Percentiles rank a stretch among this genome's conserved stretches.
phyloP scores from a whole-genome alignment of 2,113 vertebrate species.

The Gallinago media region DNA sequence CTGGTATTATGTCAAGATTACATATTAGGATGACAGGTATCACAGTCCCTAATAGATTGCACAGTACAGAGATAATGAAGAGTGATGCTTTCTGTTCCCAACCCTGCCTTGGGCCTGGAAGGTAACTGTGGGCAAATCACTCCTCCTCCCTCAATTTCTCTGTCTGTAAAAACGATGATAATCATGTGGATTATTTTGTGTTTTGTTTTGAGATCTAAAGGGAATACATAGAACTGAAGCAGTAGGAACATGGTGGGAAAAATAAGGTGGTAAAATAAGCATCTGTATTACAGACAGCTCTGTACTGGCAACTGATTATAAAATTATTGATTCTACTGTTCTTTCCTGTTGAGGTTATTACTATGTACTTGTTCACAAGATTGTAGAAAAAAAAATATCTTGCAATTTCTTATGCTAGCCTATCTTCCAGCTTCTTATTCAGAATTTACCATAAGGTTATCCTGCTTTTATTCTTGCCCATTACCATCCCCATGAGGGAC shows the following conservation, averaged over 20 bases:
- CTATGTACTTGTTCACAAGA: constrained; percentile 40
- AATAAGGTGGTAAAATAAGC: constrained; percentile 17
- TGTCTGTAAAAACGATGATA: neutral
- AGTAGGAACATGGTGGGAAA: neutral
- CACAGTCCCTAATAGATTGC: neutral
- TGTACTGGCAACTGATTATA: neutral
- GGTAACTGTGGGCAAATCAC: neutral
- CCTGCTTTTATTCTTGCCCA: constrained; percentile 47
- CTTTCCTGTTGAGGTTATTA: constrained; percentile 15
- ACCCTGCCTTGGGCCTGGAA: neutral
- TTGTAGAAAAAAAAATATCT: neutral
- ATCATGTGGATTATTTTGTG: neutral
- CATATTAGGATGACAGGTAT: constrained; percentile 10
- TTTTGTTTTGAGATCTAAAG: constrained; percentile 2
- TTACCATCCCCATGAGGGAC: constrained; percentile 55
- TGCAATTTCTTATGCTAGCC: constrained; percentile 10
- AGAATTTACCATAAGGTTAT: constrained; percentile 52
- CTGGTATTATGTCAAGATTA: constrained; percentile 36
- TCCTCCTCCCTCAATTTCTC: neutral
- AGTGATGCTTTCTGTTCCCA: constrained; percentile 35
- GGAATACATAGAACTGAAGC: neutral
- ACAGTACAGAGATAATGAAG: constrained; percentile 19
- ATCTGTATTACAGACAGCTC: constrained; percentile 8
- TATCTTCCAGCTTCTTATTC: neutral
- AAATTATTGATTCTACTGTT: constrained; percentile 49